phyloP scores from a whole-genome alignment of 2,888 invertebrate species.

The Oligia fasciuncula region DNA sequence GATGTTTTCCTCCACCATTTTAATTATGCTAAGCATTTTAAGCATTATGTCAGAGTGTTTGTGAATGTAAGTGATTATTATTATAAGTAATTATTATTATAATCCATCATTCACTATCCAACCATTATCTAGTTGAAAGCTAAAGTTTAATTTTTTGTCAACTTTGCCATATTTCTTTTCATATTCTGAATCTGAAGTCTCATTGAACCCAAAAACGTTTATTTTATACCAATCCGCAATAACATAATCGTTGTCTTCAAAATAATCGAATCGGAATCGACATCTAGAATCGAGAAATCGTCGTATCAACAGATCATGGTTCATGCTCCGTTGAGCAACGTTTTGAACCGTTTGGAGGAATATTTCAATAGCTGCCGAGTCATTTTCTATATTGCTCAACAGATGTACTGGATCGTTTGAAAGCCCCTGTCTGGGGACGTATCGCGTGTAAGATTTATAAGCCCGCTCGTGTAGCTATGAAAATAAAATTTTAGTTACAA shows the following conservation, averaged over 20 bases:
- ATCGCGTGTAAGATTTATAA: constrained; percentile 61
- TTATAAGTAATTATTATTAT: constrained; percentile 5
- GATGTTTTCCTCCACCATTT: no score
- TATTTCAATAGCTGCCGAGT: constrained; percentile 61
- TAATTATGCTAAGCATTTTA: neutral
- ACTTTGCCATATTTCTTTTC: neutral
- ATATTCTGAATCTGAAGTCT: neutral
- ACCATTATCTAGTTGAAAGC: neutral
- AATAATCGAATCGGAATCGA: constrained; percentile 38
- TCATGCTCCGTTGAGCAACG: constrained; percentile 38
- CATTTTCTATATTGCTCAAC: constrained; percentile 62
- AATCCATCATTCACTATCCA: neutral
- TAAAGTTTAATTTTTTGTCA: neutral
- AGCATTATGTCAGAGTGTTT: no score
- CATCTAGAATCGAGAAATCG: constrained; percentile 44
- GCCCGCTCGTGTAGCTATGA: constrained; percentile 40
- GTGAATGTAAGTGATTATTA: neutral
- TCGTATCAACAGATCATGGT: constrained; percentile 46
- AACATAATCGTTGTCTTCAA: constrained; percentile 26
- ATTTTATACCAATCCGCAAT: neutral
- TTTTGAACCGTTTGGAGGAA: constrained; percentile 56
- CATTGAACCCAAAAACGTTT: neutral
- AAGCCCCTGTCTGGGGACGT: constrained; percentile 54
- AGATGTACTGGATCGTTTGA: constrained; percentile 53
- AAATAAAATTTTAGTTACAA: constrained; percentile 53